Base-by-base conservation (phyloP, 2,888 invertebrate species). In the Microchrysa polita region DNA sequence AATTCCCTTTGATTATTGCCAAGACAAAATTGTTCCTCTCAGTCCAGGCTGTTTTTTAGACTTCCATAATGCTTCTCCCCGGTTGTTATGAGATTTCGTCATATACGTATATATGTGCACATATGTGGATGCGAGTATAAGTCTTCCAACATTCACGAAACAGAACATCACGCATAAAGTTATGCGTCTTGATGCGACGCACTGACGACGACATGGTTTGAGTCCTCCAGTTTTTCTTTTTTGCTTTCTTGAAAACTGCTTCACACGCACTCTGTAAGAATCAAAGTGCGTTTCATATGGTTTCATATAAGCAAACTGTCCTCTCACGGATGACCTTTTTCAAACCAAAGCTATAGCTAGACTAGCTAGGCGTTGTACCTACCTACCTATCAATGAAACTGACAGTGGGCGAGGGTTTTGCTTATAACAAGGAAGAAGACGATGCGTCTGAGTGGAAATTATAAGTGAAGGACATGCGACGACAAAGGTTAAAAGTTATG, bases 1-100 rank as follows among this genome's bases (percentile, higher is more conserved):
- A 40, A 53, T 67, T 67, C 67, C 53, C 53, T 67, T 67, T 67
- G 67, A 67, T 53, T 67, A 53, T 18, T 53, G 18, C 53, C 16
- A 53, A 53, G 27, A 67, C 53, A 10, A 53, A 53, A 67, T 14
- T 27, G 9, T 1, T 52, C 10, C 20, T 27, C 60, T 60, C 23
- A 60, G 16, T 16, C 18, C n/a, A 34, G 27, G 27, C 27, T n/a
- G n/a, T 34, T 34, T 34, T 34, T 34, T 34, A 34, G 27, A 34
- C 4, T 34, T n/a, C n/a, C 27, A 34, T 34, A n/a, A 34, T 34
- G 27, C 27, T 7, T 34, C 7, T 34, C 27, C 27, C n/a, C n/a
- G n/a, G 27, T 34, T 34, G 2, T 34, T 34, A 2, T 34, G 27
- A 7, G 7, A 34, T 34, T 34, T 34, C 7, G 27, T 34, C 27